These are phyloP conservation scores for Pollenia amentaria DNA, from an alignment of 2,888 invertebrate species.

Conservation along the genomic window DNA sequence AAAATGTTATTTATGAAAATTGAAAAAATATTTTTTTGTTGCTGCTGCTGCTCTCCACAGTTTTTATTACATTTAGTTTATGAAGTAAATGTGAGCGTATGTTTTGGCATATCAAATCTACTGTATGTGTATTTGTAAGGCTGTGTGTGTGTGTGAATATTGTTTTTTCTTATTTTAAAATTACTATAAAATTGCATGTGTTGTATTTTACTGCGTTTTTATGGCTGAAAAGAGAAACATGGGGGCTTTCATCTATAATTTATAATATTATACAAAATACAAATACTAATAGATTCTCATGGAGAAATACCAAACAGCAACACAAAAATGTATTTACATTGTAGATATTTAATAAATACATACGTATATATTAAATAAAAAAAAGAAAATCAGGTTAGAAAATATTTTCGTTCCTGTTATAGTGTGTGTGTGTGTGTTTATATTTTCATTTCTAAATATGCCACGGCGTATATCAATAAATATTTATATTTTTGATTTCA, in stretches of 20 bases:
- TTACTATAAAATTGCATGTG: slow-evolving; percentile 53
- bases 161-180: slow-evolving; percentile 27
- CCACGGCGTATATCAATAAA: slow-evolving; percentile 31
- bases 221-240: slow-evolving; percentile 49
- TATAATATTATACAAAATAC: slow-evolving; percentile 49
- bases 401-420: slow-evolving; percentile 1
- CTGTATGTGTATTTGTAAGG: background rate
- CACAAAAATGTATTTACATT: background rate
- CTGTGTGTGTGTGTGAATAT: background rate
- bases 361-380: slow-evolving; percentile 12
- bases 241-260: slow-evolving; percentile 60
- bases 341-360: background rate
- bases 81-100: slow-evolving; percentile 25
- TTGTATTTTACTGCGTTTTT: slow-evolving; percentile 59
- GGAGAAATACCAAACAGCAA: background rate
- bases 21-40: slow-evolving; percentile 78
- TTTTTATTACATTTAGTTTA: slow-evolving; percentile 62
- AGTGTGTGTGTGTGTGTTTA: background rate
- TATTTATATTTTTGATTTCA: slow-evolving; percentile 56
- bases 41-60: slow-evolving; percentile 59
- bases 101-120: background rate
- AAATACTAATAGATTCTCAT: slow-evolving; percentile 10
- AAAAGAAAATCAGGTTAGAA: slow-evolving; percentile 52
- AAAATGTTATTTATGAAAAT: slow-evolving; percentile 81
- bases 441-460: background rate